Percentiles rank a stretch among this genome's conserved stretches.
Conservation (phyloP, 2,888 invertebrate genomes). For the Phragmatobia fuliginosa region DNA sequence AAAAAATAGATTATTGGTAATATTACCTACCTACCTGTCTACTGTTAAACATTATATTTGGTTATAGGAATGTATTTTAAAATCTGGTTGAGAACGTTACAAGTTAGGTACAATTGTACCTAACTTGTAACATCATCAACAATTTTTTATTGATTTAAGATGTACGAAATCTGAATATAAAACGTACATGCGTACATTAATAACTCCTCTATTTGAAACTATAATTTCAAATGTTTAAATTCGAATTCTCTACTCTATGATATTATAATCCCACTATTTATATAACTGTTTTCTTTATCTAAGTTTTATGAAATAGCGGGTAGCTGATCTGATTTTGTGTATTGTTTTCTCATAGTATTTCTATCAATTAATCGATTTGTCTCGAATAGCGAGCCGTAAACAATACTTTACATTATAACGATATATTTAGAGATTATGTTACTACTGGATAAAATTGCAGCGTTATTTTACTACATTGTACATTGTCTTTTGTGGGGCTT, state of each 20-base stretch:
- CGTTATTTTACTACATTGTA: conserved; percentile 49
- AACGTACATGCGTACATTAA: background rate
- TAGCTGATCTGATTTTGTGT: background rate
- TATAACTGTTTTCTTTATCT: background rate
- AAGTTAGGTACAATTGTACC: too few species aligned
- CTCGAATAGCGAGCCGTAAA: conserved; percentile 4
- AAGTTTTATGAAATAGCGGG: background rate
- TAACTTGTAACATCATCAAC: too few species aligned
- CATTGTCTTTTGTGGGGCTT: conserved; percentile 68
- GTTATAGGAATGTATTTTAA: conserved; percentile 15
- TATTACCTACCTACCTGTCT: conserved; percentile 16
- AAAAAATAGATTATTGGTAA: conserved; percentile 27
- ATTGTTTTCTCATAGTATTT: conserved; percentile 8
- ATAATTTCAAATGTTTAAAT: background rate
- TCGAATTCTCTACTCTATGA: background rate
- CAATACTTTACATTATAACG: conserved; percentile 18
- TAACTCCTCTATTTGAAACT: background rate
- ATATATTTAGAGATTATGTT: conserved; percentile 40
- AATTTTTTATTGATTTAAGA: too few species aligned
- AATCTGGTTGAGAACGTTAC: conserved; percentile 7
- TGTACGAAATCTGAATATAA: conserved; percentile 1
- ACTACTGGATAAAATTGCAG: conserved; percentile 60
- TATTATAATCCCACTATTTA: background rate
- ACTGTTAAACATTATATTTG: conserved; percentile 26
- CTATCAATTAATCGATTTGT: conserved; percentile 9